These are phyloP conservation scores for Spea hammondii DNA, from an alignment of 2,797 vertebrate genomes.

Conservation along the genomic window DNA sequence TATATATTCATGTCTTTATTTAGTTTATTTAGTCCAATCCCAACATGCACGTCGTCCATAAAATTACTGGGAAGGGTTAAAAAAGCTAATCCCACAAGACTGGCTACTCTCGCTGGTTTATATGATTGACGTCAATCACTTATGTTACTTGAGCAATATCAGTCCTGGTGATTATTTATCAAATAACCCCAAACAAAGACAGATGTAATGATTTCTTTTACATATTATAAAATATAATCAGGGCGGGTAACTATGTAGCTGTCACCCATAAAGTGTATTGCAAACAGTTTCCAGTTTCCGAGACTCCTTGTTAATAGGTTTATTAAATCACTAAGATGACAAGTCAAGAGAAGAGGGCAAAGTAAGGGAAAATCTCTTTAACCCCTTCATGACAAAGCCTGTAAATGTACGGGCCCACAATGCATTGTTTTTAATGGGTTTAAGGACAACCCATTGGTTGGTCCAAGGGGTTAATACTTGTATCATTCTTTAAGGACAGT, in stretches of 20 bases:
- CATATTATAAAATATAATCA: not conserved
- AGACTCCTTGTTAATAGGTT: slow-evolving; percentile 31
- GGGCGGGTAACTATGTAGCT: not conserved
- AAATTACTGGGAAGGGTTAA: no score
- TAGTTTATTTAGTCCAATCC: no score
- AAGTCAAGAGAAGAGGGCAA: slow-evolving; percentile 28
- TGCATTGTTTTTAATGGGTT: no score
- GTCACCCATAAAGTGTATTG: not conserved
- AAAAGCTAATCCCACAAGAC: no score
- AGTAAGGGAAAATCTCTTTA: slow-evolving; percentile 44
- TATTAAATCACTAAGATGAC: slow-evolving; percentile 42
- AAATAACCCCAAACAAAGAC: not conserved
- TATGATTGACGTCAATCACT: no score
- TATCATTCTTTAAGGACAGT: slow-evolving; percentile 42
- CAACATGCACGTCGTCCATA: no score
- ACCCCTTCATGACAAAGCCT: not conserved
- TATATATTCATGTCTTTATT: no score
- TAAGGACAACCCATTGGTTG: no score
- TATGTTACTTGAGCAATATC: no score
- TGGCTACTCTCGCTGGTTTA: no score
- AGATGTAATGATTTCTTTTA: not conserved
- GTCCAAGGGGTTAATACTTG: not conserved
- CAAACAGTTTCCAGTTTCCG: slow-evolving; percentile 12
- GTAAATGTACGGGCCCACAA: no score
- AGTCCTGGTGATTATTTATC: no score